phyloP scores from a whole-genome alignment of 2,888 invertebrate genomes.

The Thymelicus lineola region DNA sequence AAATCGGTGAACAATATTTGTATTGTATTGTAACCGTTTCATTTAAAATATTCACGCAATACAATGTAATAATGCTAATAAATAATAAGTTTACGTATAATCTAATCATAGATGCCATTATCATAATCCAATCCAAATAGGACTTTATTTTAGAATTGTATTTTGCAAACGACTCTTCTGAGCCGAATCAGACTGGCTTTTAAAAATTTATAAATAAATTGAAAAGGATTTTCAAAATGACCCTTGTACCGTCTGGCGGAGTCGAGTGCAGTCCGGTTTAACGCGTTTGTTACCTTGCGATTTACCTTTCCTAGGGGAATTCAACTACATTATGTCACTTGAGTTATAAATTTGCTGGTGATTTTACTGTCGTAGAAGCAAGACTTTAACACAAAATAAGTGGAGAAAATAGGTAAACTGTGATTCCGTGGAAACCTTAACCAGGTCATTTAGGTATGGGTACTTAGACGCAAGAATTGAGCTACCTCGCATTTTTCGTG shows the following conservation, averaged over 20 bases:
- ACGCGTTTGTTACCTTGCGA: slow-evolving; percentile 31
- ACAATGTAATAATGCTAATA: no score
- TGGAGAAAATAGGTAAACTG: no score
- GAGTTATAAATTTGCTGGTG: not conserved
- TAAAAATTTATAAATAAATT: slow-evolving; percentile 34
- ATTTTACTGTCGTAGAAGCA: not conserved
- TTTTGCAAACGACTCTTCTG: slow-evolving; percentile 16
- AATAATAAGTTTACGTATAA: no score
- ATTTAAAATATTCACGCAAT: no score
- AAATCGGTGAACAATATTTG: no score
- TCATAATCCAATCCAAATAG: not conserved
- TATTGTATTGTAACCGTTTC: no score
- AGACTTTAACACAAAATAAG: no score
- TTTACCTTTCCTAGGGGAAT: slow-evolving; percentile 12
- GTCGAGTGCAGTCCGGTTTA: slow-evolving; percentile 29
- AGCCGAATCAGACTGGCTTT: slow-evolving; percentile 12
- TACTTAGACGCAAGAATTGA: no score
- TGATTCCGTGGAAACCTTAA: no score
- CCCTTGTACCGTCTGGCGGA: slow-evolving; percentile 28
- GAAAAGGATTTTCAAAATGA: slow-evolving; percentile 36
- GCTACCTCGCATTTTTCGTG: no score
- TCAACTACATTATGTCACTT: not conserved
- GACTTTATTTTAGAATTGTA: not conserved
- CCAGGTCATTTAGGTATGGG: no score
- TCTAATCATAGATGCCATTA: no score